phyloP scores from a whole-genome alignment of 2,888 invertebrate genomes.

The Aphrophora alni region DNA sequence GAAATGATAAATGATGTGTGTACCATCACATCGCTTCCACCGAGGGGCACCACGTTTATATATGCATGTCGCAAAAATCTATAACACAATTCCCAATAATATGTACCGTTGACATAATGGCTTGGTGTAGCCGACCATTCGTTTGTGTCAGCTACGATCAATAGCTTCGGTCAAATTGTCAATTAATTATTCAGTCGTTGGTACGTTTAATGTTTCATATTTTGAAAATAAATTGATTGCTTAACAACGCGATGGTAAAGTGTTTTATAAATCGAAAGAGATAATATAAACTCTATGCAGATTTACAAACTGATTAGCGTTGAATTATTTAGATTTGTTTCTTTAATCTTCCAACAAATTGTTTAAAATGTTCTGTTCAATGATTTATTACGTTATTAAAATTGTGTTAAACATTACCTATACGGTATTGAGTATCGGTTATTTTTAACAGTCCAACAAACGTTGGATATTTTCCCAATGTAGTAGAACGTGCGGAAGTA shows the following conservation, averaged over 20 bases:
- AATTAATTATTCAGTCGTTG: neutral
- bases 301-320: no score
- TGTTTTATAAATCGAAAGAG: no score
- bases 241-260: neutral
- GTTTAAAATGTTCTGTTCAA: no score
- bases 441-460: no score
- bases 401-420: no score
- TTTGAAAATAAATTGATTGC: neutral
- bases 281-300: no score
- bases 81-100: constrained; percentile 33
- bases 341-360: no score
- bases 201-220: neutral
- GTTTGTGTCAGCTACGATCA: neutral
- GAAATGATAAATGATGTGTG: constrained; percentile 39
- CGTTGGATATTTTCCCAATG: no score
- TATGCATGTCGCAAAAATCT: constrained; percentile 32
- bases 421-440: no score
- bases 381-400: no score
- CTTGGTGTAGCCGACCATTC: neutral
- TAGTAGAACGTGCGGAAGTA: no score
- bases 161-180: neutral
- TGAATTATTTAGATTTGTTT: no score
- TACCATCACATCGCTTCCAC: constrained; percentile 33
- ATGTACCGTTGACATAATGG: constrained; percentile 21
- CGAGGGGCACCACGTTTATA: neutral